These are phyloP conservation scores for Python bivittatus DNA, from an alignment of 2,113 vertebrate species.

Conservation along the genomic window DNA sequence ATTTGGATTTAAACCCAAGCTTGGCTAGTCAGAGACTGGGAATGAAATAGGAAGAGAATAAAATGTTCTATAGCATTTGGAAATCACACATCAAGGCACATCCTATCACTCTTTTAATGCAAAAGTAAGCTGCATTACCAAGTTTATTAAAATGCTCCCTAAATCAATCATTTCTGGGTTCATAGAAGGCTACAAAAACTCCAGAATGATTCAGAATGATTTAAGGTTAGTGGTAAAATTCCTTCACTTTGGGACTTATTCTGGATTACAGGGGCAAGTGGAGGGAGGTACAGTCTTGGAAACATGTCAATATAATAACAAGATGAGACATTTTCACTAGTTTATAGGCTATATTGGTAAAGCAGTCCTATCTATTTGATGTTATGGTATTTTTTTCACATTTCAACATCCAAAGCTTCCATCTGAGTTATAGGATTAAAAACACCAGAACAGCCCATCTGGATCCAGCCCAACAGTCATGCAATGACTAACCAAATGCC, in stretches of 20 bases:
- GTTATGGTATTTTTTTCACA: not conserved
- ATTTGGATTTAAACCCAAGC: not conserved
- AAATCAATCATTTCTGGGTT: not conserved
- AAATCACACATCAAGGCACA: not conserved
- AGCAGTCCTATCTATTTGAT: not conserved
- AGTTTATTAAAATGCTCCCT: not conserved
- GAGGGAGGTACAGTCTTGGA: conserved; percentile 17
- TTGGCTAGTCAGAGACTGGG: not conserved
- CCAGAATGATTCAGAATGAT: not conserved
- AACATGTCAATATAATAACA: not conserved
- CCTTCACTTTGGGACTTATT: conserved; percentile 17
- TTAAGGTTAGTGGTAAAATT: conserved; percentile 21
- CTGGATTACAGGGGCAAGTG: conserved; percentile 13
- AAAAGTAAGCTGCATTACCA: not conserved
- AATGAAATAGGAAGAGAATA: not conserved
- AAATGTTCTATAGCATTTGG: not conserved
- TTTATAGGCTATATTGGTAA: not conserved
- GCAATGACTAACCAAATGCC: not conserved
- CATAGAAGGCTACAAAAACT: not conserved
- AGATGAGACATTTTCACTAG: not conserved
- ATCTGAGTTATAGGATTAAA: not conserved
- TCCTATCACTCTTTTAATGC: not conserved
- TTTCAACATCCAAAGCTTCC: not conserved
- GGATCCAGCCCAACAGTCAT: not conserved
- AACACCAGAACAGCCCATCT: not conserved